These are phyloP conservation scores for Tetranychus piercei DNA, from an alignment of 2,888 invertebrate species.

Conservation along the genomic window DNA sequence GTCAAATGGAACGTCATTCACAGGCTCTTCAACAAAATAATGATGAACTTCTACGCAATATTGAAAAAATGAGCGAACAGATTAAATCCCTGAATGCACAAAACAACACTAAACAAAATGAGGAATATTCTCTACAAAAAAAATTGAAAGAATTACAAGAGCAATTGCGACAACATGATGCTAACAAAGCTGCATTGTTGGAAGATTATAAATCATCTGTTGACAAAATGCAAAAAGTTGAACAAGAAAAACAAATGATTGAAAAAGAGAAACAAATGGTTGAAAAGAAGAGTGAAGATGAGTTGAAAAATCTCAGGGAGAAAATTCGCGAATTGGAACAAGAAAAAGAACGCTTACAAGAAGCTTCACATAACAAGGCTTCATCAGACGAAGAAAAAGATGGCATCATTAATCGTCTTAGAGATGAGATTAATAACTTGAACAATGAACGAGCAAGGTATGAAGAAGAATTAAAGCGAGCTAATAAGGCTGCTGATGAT, in stretches of 20 bases:
- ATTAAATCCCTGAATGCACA: conserved; percentile 30
- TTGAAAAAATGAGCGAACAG: conserved; percentile 47
- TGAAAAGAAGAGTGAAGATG: conserved; percentile 12
- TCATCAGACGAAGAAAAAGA: conserved; percentile 9
- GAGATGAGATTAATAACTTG: conserved; percentile 7
- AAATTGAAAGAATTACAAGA: conserved; percentile 38
- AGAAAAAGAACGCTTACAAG: conserved; percentile 8
- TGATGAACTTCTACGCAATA: conserved; percentile 42
- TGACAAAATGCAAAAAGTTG: conserved; percentile 32
- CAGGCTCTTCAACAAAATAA: conserved; percentile 30
- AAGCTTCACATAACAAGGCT: conserved; percentile 10
- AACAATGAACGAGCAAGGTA: conserved; percentile 2
- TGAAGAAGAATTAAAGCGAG: conserved; percentile 9
- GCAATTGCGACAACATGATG: conserved; percentile 30
- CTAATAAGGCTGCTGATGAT: neutral
- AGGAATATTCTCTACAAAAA: conserved; percentile 26
- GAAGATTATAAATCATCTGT: conserved; percentile 25
- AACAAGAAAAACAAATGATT: conserved; percentile 34
- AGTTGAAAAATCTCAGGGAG: conserved; percentile 33
- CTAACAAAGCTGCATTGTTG: conserved; percentile 24
- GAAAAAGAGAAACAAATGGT: conserved; percentile 34
- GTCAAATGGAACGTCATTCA: conserved; percentile 21
- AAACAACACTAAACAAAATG: conserved; percentile 23
- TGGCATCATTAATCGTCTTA: neutral
- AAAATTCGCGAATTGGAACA: conserved; percentile 33